Evolutionary conservation across 2,113 vertebrate genomes (phyloP), one percentile per base, ranked within the genome.

Genomic region (Xyrauchen texanus): DNA sequence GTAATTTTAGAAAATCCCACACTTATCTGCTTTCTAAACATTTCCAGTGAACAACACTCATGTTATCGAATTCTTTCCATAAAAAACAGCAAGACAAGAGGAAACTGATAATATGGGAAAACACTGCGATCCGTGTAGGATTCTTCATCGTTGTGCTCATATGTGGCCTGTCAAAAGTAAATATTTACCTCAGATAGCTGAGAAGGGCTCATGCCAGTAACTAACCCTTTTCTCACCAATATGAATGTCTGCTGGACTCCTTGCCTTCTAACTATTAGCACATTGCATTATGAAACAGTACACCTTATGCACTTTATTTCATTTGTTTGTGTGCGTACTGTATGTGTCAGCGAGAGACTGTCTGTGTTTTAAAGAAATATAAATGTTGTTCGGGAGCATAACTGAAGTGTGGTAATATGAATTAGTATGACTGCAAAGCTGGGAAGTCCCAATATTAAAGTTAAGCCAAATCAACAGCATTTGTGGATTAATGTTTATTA

Each of bases 1-100:
- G 21, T 34, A 34, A 34, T 34, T 34, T 34, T 34, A 34, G 21
- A 34, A 34, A 34, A 34, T 34, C 21, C 21, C 58, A 62, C 44
- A 49, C 44, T 60, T 74, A 61, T 72, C 16, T 61, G 62, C 72
- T 42, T 51, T 51, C 46, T 15, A 11, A 46, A 49, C 0, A 6
- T 47, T 60, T 60, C 55, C 53, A 73, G 21, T 44, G 61, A 76
- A 55, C 74, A 45, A 34, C 45, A 47, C 44, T 45, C 44, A 51
- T 12, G 16, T 52, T 65, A 64, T 76, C 73, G 52, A 63, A 71
- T 79, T 72, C n/a, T 66, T 73, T 73, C 78, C 62, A 65, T 15
- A 65, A 12, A 75, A 76, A 76, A 76, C 47, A 9, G 49, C 49
- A 76, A 15, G 47, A 53, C 4, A 10, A 34, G 21, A 34, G 62